Conservation (phyloP, 2,797 vertebrate genomes). For the Pseudochirops cupreus region DNA sequence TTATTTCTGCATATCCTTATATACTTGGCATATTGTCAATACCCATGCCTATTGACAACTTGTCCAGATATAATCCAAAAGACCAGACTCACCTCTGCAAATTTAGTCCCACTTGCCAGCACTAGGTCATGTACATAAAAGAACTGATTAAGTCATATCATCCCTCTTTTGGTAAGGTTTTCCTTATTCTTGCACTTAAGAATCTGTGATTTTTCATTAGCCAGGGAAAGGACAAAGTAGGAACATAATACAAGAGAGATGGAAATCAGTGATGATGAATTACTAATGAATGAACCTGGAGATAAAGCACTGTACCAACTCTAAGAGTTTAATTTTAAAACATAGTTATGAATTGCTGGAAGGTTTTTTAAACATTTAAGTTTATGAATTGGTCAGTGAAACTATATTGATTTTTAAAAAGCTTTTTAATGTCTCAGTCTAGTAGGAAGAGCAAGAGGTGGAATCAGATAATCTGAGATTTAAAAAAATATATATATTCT, state of each 20-base stretch:
- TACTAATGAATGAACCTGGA: neutral
- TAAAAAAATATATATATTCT: neutral
- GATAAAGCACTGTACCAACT: neutral
- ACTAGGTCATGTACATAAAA: conserved; percentile 16
- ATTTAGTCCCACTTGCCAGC: neutral
- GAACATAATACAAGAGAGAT: conserved; percentile 33
- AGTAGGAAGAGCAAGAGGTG: neutral
- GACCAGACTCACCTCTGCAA: neutral
- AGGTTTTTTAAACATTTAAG: conserved; percentile 37
- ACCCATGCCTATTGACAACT: conserved; percentile 2
- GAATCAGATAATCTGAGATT: neutral
- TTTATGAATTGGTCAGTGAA: neutral
- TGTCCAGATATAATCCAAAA: conserved; percentile 49
- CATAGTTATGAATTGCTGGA: conserved; percentile 49
- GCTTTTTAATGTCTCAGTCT: no score
- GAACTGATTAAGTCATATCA: neutral
- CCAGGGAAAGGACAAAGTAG: conserved; percentile 5
- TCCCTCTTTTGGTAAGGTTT: neutral
- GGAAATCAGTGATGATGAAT: conserved; percentile 5
- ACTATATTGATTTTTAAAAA: neutral
- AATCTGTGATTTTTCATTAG: conserved; percentile 28
- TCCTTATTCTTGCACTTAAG: conserved; percentile 27
- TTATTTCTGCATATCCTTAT: neutral
- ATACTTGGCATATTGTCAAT: neutral
- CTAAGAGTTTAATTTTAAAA: conserved; percentile 56